Conservation (phyloP, 2,113 vertebrate species). For the Dicrurus megarhynchus region DNA sequence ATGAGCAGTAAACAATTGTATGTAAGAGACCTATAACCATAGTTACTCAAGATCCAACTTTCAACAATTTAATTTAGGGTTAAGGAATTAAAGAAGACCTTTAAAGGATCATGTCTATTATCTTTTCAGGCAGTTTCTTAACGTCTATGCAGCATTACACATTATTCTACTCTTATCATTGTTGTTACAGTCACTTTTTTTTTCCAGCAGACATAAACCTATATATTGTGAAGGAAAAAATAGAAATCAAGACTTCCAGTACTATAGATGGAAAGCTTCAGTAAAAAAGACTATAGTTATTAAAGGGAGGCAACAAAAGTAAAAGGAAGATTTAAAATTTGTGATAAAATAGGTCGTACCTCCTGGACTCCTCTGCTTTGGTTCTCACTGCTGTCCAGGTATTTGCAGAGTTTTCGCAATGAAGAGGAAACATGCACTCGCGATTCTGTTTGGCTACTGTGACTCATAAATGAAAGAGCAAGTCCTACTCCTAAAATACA, state of each 20-base stretch:
- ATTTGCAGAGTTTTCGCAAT: slow-evolving; percentile 74
- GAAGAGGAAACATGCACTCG: slow-evolving; percentile 65
- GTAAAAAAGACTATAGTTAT: neutral
- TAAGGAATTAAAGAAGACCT: neutral
- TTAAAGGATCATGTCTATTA: neutral
- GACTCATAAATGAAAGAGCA: slow-evolving; percentile 83
- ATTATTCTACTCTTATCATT: neutral
- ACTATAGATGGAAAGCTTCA: neutral
- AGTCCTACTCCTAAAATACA: slow-evolving; percentile 89
- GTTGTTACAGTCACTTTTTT: neutral
- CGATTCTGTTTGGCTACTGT: slow-evolving; percentile 74
- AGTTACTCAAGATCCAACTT: neutral
- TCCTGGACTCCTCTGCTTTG: slow-evolving; percentile 88
- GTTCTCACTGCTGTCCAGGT: slow-evolving; percentile 76
- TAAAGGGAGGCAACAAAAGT: neutral
- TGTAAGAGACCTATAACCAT: neutral
- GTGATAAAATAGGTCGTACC: slow-evolving; percentile 66
- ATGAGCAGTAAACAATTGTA: neutral
- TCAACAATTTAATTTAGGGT: neutral
- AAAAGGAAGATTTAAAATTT: neutral
- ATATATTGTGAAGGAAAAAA: neutral
- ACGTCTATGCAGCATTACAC: neutral
- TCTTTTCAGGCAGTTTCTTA: neutral
- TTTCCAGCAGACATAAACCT: neutral
- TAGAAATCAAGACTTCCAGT: neutral